A percentile compares a stretch with the other conserved stretches of the same genome.
phyloP scores from a whole-genome alignment of 2,113 vertebrate species.

The Muscicapa adusta region DNA sequence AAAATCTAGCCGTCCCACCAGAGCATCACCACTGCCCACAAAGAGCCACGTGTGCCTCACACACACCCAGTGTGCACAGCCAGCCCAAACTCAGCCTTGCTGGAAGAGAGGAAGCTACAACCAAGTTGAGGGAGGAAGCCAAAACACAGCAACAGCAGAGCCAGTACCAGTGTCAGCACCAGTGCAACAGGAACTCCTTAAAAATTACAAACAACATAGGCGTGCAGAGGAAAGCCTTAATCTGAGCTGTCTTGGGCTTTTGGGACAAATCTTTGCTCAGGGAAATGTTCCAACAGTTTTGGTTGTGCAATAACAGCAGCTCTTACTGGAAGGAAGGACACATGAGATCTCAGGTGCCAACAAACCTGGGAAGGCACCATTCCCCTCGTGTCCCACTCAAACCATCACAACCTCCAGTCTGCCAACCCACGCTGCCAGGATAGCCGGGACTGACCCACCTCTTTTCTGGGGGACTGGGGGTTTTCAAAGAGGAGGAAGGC shows the following conservation, averaged over 20 bases:
- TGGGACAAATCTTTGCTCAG: neutral
- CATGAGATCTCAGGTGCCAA: neutral
- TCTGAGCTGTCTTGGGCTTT: neutral
- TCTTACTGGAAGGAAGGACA: neutral
- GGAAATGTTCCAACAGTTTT: neutral
- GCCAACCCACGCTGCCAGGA: neutral
- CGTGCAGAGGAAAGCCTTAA: neutral
- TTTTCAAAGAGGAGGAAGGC: neutral
- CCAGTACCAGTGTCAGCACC: neutral
- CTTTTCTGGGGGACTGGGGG: rapidly evolving
- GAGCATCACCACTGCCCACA: too few relatives aligned
- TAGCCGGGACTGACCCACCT: neutral
- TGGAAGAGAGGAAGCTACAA: neutral
- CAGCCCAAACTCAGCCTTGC: neutral
- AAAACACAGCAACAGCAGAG: neutral
- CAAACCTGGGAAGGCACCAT: neutral
- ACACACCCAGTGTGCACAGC: neutral
- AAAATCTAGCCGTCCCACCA: rapidly evolving
- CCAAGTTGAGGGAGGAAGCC: neutral
- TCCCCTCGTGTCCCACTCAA: rapidly evolving
- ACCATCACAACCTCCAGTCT: neutral
- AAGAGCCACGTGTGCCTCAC: neutral
- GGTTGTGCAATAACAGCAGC: neutral
- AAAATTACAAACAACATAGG: neutral
- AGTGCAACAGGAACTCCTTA: neutral